Conservation (phyloP, 2,113 vertebrate species). For the Setophaga kirtlandii region DNA sequence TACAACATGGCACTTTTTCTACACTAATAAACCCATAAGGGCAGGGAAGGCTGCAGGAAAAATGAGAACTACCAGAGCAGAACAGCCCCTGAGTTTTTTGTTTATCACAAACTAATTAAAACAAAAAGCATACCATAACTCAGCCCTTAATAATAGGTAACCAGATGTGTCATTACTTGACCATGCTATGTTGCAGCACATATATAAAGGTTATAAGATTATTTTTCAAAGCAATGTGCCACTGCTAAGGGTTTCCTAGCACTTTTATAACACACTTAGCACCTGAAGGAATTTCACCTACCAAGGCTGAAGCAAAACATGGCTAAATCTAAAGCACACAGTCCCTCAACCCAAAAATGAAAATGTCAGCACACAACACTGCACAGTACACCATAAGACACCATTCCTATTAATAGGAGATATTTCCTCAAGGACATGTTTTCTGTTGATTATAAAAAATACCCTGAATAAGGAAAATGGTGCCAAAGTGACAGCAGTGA, state of each 20-base stretch:
- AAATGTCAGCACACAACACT: background rate
- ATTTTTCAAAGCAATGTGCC: slow-evolving; percentile 56
- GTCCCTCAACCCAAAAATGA: slow-evolving; percentile 1
- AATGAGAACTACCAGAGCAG: slow-evolving; percentile 70
- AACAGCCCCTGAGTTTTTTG: slow-evolving; percentile 76
- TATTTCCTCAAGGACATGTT: background rate
- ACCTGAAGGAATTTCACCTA: slow-evolving; percentile 60
- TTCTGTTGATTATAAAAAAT: background rate
- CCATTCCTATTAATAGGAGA: background rate
- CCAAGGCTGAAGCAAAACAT: slow-evolving; percentile 20
- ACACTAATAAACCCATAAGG: slow-evolving; percentile 69
- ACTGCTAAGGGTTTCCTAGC: slow-evolving; percentile 49
- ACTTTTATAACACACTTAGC: slow-evolving; percentile 62
- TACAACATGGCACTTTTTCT: slow-evolving; percentile 24
- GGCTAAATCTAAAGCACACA: slow-evolving; percentile 17
- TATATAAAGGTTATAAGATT: slow-evolving; percentile 66
- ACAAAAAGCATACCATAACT: slow-evolving; percentile 70
- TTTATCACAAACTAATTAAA: slow-evolving; percentile 77
- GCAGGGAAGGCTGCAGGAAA: slow-evolving; percentile 69
- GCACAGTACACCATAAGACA: background rate
- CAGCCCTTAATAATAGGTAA: slow-evolving; percentile 73
- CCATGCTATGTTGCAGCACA: slow-evolving; percentile 35
- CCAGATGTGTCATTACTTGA: slow-evolving; percentile 73
- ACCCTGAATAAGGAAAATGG: background rate
- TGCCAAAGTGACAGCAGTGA: background rate